Evolutionary conservation across 2,113 vertebrate species (phyloP).

Genomic region (Dermatemys mawii): DNA sequence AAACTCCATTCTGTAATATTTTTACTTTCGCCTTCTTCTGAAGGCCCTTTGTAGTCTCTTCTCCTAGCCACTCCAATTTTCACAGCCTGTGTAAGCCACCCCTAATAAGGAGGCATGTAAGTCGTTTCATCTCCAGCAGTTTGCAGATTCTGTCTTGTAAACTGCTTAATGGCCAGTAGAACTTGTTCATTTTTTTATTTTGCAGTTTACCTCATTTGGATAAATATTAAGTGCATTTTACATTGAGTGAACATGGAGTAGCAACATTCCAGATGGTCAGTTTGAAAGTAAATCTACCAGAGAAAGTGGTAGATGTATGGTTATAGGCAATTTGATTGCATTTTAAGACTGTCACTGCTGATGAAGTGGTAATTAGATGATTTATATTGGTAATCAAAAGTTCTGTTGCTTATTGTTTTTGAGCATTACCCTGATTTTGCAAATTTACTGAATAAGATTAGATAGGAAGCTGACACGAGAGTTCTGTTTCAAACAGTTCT

Average conservation of each 20-base stretch:
- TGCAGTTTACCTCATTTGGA: not conserved
- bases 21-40: not conserved
- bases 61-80: not conserved
- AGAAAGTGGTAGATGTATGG: not conserved
- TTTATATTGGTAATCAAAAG: not conserved
- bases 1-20: not conserved
- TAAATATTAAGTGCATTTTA: not conserved
- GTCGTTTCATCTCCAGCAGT: not conserved
- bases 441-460: not conserved
- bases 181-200: not conserved
- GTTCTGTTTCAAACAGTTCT: not conserved
- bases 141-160: not conserved
- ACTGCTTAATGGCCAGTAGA: not conserved
- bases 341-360: not conserved
- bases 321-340: not conserved
- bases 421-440: not conserved
- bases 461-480: not conserved
- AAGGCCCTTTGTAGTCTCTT: not conserved
- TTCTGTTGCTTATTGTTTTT: not conserved
- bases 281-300: not conserved
- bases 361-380: not conserved
- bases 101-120: not conserved
- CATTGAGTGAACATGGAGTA: not conserved
- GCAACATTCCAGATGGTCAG: not conserved
- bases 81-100: not conserved